These are phyloP conservation scores for Artibeus lituratus DNA, from an alignment of 2,797 vertebrate genomes.

Conservation along the genomic window DNA sequence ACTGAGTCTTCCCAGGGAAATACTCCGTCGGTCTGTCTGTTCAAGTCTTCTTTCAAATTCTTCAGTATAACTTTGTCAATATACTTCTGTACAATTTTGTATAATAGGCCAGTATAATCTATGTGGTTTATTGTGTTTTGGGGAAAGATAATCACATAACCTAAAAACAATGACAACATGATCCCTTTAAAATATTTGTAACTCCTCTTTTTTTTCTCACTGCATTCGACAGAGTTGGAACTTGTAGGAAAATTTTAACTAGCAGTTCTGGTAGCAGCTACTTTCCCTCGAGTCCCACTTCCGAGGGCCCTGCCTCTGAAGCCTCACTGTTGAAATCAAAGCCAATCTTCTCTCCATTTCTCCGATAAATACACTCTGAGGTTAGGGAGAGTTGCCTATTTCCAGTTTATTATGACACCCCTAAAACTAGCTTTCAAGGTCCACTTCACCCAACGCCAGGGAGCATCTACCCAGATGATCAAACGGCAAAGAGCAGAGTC, in stretches of 20 bases:
- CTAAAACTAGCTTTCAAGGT: neutral
- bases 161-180: neutral
- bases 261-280: neutral
- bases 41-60: neutral
- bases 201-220: neutral
- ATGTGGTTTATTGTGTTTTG: neutral
- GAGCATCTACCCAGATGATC: neutral
- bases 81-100: neutral
- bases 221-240: neutral
- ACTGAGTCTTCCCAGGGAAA: neutral
- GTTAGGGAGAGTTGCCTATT: neutral
- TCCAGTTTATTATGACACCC: neutral
- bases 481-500: neutral
- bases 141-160: neutral
- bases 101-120: neutral
- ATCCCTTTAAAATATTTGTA: neutral
- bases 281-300: neutral
- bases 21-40: neutral
- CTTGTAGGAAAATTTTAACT: too few relatives aligned
- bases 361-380: neutral
- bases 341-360: neutral
- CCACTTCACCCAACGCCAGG: neutral
- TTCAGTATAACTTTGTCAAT: neutral
- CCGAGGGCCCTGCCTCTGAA: neutral
- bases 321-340: rapidly evolving